These are phyloP conservation scores for Lasioglossum marginatum DNA, from an alignment of 2,888 invertebrate genomes.

Conservation along the genomic window DNA sequence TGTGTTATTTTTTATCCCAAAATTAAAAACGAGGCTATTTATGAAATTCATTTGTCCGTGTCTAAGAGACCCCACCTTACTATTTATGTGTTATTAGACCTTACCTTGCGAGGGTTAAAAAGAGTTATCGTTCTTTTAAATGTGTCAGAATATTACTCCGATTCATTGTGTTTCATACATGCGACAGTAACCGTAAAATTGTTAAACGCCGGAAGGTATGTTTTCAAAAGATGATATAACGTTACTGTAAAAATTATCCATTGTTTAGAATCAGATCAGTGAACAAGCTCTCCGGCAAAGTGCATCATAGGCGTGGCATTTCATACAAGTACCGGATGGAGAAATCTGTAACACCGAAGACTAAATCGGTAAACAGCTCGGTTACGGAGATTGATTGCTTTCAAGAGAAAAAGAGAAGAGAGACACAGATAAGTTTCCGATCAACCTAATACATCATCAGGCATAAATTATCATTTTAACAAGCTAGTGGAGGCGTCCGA, in stretches of 20 bases:
- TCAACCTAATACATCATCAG: slow-evolving; percentile 31
- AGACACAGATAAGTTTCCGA: not conserved
- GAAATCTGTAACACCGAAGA: not conserved
- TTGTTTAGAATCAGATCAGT: slow-evolving; percentile 5
- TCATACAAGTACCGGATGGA: not conserved
- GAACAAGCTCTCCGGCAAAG: not conserved
- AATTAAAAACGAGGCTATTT: too few species aligned
- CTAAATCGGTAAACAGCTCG: slow-evolving; percentile 4
- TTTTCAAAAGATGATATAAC: not conserved
- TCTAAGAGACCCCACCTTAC: too few species aligned
- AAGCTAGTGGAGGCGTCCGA: slow-evolving; percentile 40
- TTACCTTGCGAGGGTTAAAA: too few species aligned
- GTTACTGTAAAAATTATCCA: not conserved
- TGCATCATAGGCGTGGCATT: slow-evolving; percentile 7
- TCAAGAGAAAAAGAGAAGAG: not conserved
- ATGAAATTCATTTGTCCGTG: too few species aligned
- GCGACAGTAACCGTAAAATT: not conserved
- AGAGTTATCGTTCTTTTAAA: too few species aligned
- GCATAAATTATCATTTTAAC: slow-evolving; percentile 59
- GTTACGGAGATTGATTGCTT: not conserved
- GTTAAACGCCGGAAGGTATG: not conserved
- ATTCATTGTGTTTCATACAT: not conserved
- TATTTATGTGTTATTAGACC: too few species aligned
- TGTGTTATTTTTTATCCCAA: too few species aligned
- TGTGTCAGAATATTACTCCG: too few species aligned